A percentile compares a stretch with the other conserved stretches of the same genome.
phyloP scores from a whole-genome alignment of 2,888 invertebrate genomes.

The Andrena hattorfiana region DNA sequence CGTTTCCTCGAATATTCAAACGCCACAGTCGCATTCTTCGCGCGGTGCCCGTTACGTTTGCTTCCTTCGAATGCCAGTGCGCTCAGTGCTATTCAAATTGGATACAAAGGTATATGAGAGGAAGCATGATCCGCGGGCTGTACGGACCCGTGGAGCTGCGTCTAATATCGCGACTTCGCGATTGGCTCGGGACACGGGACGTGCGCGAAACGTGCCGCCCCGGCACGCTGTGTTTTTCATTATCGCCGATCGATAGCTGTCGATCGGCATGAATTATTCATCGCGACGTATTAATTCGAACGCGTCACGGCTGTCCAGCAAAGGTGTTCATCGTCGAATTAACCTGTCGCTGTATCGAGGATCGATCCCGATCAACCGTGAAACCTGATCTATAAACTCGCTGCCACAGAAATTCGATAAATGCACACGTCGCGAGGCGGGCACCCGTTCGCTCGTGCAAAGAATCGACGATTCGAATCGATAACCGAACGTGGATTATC shows the following conservation, averaged over 20 bases:
- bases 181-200: conserved; percentile 32
- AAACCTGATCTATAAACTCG: conserved; percentile 53
- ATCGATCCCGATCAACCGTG: conserved; percentile 39
- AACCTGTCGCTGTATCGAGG: conserved; percentile 49
- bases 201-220: conserved; percentile 29
- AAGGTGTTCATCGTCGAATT: conserved; percentile 66
- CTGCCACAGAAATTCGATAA: conserved; percentile 30
- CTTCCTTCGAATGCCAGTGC: conserved; percentile 40
- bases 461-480: conserved; percentile 16
- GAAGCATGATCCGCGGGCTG: conserved; percentile 17
- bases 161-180: conserved; percentile 16
- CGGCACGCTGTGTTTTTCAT: conserved; percentile 61
- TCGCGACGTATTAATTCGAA: conserved; percentile 67
- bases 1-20: conserved; percentile 40
- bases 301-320: conserved; percentile 59
- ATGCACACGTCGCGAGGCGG: conserved; percentile 13
- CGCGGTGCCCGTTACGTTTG: conserved; percentile 42
- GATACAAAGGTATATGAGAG: conserved; percentile 28
- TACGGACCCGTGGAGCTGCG: conserved; percentile 5
- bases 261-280: conserved; percentile 70
- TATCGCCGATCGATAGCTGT: conserved; percentile 67
- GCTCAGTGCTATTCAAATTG: conserved; percentile 39
- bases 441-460: neutral
- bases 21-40: conserved; percentile 39
- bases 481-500: conserved; percentile 23